Evolutionary conservation across 2,797 vertebrate species (phyloP).

Genomic region (Peromyscus eremicus): DNA sequence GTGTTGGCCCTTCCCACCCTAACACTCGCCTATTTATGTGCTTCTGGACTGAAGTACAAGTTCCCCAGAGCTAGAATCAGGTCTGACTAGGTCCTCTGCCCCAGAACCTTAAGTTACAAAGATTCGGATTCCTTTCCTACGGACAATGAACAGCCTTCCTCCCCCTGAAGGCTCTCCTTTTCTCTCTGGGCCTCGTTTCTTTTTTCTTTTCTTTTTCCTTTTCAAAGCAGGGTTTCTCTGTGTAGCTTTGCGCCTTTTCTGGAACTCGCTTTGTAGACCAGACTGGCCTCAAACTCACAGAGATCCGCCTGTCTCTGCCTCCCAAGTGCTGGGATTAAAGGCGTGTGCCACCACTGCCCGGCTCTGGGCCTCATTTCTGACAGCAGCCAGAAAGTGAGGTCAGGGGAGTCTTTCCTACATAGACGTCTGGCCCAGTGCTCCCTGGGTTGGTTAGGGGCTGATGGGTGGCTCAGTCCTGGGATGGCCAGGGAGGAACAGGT

Average conservation of each 20-base stretch:
- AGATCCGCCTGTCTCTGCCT: too few species aligned
- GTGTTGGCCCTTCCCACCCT: neutral
- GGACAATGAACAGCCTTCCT: neutral
- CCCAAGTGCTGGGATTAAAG: too few species aligned
- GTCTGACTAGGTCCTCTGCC: neutral
- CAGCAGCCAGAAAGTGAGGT: neutral
- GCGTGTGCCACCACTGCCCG: too few species aligned
- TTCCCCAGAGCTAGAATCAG: neutral
- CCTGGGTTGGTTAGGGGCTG: neutral
- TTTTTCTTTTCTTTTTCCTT: too few species aligned
- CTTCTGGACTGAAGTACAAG: neutral
- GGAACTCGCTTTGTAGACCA: too few species aligned
- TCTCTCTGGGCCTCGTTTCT: neutral
- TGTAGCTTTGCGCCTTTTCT: too few species aligned
- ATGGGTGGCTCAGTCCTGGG: neutral
- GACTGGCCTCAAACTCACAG: too few species aligned
- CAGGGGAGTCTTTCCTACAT: neutral
- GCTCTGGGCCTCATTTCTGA: neutral
- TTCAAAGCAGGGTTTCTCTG: too few species aligned
- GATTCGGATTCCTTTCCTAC: neutral
- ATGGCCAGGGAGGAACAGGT: neutral
- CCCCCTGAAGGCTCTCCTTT: neutral
- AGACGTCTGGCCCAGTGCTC: neutral
- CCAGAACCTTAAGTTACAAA: rapidly evolving
- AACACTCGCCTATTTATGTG: neutral